Evolutionary conservation across 2,113 vertebrate genomes (phyloP).

Genomic region (Marcusenius ussheri): DNA sequence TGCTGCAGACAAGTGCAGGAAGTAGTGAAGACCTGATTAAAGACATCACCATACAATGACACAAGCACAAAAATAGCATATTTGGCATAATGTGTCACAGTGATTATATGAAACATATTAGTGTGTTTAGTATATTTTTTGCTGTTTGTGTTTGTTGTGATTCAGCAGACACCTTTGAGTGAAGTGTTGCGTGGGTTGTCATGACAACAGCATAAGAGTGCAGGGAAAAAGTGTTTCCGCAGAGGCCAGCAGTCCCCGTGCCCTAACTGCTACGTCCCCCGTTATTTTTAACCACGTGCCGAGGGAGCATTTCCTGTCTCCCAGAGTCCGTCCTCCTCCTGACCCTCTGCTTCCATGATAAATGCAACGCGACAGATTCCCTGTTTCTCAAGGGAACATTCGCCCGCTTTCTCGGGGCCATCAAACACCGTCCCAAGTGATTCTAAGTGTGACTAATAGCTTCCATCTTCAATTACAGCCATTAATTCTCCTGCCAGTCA

Average conservation of each 20-base stretch:
- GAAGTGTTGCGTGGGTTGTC: background rate
- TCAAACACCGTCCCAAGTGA: background rate
- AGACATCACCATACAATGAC: background rate
- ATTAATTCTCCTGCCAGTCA: background rate
- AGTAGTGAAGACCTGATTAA: background rate
- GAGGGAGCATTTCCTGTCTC: conserved; percentile 37
- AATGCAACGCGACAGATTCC: background rate
- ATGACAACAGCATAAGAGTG: background rate
- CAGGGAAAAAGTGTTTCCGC: background rate
- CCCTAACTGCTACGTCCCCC: background rate
- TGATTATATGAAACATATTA: background rate
- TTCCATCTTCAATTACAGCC: background rate
- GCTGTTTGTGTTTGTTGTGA: background rate
- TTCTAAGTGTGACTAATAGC: background rate
- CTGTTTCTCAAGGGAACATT: background rate
- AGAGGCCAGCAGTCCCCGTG: background rate
- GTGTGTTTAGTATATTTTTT: background rate
- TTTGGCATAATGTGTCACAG: background rate
- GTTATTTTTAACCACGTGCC: conserved; percentile 15
- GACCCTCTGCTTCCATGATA: background rate
- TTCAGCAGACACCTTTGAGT: background rate
- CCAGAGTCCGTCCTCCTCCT: conserved; percentile 24
- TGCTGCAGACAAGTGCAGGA: background rate
- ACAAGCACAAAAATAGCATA: background rate
- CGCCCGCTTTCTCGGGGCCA: background rate